Conservation (phyloP, 2,888 invertebrate genomes). For the Steinernema scapterisci region DNA sequence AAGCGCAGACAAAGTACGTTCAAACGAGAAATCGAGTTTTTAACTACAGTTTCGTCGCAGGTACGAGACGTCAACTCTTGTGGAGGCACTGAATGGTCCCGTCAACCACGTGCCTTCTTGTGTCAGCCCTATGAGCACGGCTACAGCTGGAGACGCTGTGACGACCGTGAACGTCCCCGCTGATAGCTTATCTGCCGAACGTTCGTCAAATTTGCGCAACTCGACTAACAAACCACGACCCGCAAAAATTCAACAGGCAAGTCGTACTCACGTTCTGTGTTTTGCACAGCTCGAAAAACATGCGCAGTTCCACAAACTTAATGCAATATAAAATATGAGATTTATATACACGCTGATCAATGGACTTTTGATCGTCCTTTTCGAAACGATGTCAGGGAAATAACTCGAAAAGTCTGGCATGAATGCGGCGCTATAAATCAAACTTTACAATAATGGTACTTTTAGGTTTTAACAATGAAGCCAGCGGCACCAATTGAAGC, state of each 20-base stretch:
- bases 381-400: no score
- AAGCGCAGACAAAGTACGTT: conserved; percentile 31
- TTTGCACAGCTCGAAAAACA: no score
- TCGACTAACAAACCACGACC: not conserved
- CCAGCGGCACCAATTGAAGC: not conserved
- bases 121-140: conserved; percentile 18
- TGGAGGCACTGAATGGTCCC: conserved; percentile 63
- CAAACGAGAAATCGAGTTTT: not conserved
- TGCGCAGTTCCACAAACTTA: no score
- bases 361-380: no score
- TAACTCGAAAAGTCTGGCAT: no score
- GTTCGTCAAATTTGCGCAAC: not conserved
- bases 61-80: conserved; percentile 58
- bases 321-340: no score
- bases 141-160: not conserved
- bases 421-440: no score
- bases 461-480: conserved; percentile 18
- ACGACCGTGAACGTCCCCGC: not conserved
- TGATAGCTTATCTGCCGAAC: not conserved
- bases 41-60: conserved; percentile 42
- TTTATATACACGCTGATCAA: no score
- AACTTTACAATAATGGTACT: not conserved
- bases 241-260: conserved; percentile 10
- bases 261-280: no score
- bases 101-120: conserved; percentile 21